phyloP scores from a whole-genome alignment of 2,888 invertebrate species.

The Mactromeris polynyma region DNA sequence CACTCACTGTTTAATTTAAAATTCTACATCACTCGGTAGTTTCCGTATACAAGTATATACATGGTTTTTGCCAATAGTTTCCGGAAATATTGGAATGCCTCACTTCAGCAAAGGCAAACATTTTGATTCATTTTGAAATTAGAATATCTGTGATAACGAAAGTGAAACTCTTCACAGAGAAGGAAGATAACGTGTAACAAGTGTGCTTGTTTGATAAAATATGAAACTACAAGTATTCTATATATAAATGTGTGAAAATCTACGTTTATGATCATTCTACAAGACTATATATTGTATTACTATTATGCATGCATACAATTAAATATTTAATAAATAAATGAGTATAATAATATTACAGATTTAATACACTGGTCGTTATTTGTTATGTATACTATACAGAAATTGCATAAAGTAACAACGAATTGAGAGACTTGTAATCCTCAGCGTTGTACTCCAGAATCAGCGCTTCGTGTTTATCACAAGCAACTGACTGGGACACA shows the following conservation, averaged over 20 bases:
- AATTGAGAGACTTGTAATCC: conserved; percentile 83
- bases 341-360: not conserved
- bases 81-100: no score
- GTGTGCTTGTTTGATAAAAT: not conserved
- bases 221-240: conserved; percentile 10
- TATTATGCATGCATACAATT: conserved; percentile 16
- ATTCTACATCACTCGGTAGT: no score
- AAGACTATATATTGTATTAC: conserved; percentile 11
- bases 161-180: not conserved
- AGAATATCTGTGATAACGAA: not conserved
- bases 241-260: not conserved
- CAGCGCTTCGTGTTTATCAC: conserved; percentile 80
- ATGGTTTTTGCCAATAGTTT: no score
- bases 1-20: no score
- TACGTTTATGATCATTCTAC: not conserved
- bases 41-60: no score
- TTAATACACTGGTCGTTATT: not conserved
- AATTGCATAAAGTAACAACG: conserved; percentile 83
- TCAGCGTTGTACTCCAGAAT: conserved; percentile 82
- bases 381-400: conserved; percentile 73
- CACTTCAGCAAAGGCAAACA: no score
- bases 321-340: not conserved
- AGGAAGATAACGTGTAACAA: not conserved
- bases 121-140: no score
- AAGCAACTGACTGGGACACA: conserved; percentile 80